Base-by-base conservation (phyloP, 2,888 invertebrate species). In the Proisotoma minuta region DNA sequence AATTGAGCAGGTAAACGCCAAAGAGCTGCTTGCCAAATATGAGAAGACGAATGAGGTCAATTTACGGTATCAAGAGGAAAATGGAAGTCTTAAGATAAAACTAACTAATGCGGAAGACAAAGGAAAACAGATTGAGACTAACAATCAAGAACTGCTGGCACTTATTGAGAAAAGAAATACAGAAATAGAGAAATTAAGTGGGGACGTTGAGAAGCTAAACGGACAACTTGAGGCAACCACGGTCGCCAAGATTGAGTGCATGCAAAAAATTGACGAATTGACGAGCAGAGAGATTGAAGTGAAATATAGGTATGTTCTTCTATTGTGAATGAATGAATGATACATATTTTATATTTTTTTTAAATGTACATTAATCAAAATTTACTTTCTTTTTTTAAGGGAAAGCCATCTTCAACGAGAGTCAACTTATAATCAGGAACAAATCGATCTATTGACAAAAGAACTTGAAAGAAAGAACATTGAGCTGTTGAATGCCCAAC, bases 351-450 rank as follows among this genome's bases (percentile, higher is more conserved):
- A 20, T 3, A 20, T 12, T 48, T 49, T 52, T 51, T 43, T n/a
- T 54, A 15, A 50, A 23, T 57, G 39, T 15, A 28, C 47, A 50
- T 66, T 15, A 27, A n/a, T 2, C 57, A 56, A 22, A 24, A 20
- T 53, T 48, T 50, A 1, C 20, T 56, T 61, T 52, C 10, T 51
- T 22, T 59, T 64, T 69, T 69, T 49, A 62, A 79, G 82, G 74
- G 92, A 93, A 78, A 88, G 88, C 75, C 84, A 90, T 22, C 81
- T 93, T 74, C 89, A 91, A 74, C 88, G 90, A 76, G 94, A 95
- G 78, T 84, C 86, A 74, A 80, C 82, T 4, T 82, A 91, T 72
- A 78, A 91, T 27, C 84, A 85, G 69, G 86, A 87, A 69, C 91
- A 93, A 81, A 86, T 92, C 71, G 84, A 87, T 73, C 83, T 86